Evolutionary conservation across 2,888 invertebrate species (phyloP), one percentile per base, ranked within the genome.

Genomic region (Priocnemis perturbator): DNA sequence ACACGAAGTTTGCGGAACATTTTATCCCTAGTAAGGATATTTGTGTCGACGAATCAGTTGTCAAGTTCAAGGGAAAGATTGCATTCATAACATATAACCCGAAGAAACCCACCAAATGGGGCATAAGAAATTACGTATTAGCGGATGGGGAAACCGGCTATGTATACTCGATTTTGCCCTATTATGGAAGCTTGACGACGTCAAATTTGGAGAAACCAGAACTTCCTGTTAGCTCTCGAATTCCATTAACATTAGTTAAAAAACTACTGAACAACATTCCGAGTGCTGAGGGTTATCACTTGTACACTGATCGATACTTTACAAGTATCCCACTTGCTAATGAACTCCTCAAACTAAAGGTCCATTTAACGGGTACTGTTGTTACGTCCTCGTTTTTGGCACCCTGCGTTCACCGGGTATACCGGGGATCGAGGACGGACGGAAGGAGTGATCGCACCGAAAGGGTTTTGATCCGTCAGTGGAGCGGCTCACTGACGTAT

Each of bases 161-260:
- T 66, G 65, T 73, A 5, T 77, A 67, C 65, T 57, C 66, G 14
- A 67, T 77, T 65, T 64, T 77, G 56, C 71, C 74, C n/a, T 77
- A 79, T 62, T 78, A 76, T 71, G 76, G 77, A 57, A 69, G 63
- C 37, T 58, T 72, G 19, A 78, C 73, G 45, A 67, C 75, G 21
- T 55, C 69, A 44, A 53, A 44, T 62, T 53, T 77, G 14, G 37
- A 67, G 11, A 60, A 59, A 59, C 67, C 74, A 26, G 67, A 78
- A 20, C 60, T 78, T n/a, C 69, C 71, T 0, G 60, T 75, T 17
- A 72, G 53, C 15, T 60, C 71, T 15, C 61, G 77, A 64, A 78
- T 75, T 60, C 64, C 64, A 17, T 23, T 75, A 52, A 64, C 11
- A 55, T 52, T 78, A 52, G 58, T 64, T 52, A 53, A 53, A 53